Evolutionary conservation across 1,140 invertebrate species (phyloP), one percentile per base, ranked within the genome.

Genomic region (Camponotus floridanus): DNA sequence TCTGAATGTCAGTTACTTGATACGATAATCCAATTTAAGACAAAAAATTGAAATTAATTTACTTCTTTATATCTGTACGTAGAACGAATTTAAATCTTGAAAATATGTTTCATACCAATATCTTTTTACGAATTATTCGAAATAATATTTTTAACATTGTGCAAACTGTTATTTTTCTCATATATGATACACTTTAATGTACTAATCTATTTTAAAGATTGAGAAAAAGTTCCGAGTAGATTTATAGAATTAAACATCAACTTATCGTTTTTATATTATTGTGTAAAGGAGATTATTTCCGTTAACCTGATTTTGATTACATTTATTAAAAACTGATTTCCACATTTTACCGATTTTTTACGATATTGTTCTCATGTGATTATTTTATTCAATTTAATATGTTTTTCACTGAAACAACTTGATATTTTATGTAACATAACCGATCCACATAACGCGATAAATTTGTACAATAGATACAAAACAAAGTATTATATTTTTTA

Each of bases 21-120:
- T 57, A 42, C 26, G 4, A 73, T 76, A 70, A 55, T 61, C 39
- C 21, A 15, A 26, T 80, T 42, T 45, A 48, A 36, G 1, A 18
- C 18, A 71, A 31, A 18, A 51, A 76, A 62, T 48, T 87, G 62
- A 88, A 89, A 86, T 86, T 74, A 61, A 85, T 86, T 57, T 67
- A 64, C 55, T 59, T 70, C 21, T 33, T 86, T 71, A 31, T 42
- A 55, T 33, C 39, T 74, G 2, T 15, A 26, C 7, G 5, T n/a
- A 9, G 11, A 61, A 31, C 8, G 0, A 36, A 7, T 55, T 85
- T 85, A 61, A 85, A 79, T 88, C 68, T 33, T 79, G 76, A 57
- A 26, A 18, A 51, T 48, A 13, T 57, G 4, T 64, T 57, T 15
- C 11, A 62, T n/a, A 31, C 7, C 31, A 55, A 76, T 73, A 42